Evolutionary conservation across 2,113 vertebrate species (phyloP), one percentile per base, ranked within the genome.

Genomic region (Pachycephala philippinensis): DNA sequence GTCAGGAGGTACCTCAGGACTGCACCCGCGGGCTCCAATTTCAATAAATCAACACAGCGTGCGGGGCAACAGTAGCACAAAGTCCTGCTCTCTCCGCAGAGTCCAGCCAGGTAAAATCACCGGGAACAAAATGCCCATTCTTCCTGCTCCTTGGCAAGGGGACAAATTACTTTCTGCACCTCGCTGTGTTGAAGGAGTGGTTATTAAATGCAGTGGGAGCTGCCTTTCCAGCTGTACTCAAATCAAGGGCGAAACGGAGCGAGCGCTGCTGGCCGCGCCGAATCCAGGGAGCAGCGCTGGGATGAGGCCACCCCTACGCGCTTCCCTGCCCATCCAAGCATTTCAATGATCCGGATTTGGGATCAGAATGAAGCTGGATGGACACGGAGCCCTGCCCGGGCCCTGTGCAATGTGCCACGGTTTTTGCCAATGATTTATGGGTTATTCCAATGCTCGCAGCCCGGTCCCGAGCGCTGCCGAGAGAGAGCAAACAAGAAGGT

Each of bases 131-230:
- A 98, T 97, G 97, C 95, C 97, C 98, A 98, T 98, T 98, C 98
- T 98, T 98, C 80, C 96, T 87, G 94, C 22, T 87, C 97, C 97
- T 95, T 98, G 98, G 98, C 98, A 88, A 40, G 42, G 74, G 87
- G 97, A 98, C 98, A 98, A 98, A 96, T 96, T 82, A 97, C 98
- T 98, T 97, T 98, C 98, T 93, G 97, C 98, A 98, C 98, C 98
- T 98, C 95, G 31, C 90, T 60, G 96, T 84, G 97, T 93, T 97
- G 94, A 97, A 97, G 96, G 97, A 92, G 93, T 40, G 75, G 98
- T 98, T 96, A 98, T 97, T 97, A 97, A 98, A 98, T 53, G 91
- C 82, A 87, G 94, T 54, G 92, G 37, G 80, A 69, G 93, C 96
- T 95, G 96, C 97, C 97, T 97, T 97, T 89, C 91, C 98, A 98